These are phyloP conservation scores for Pilophorus perplexus DNA, from an alignment of 2,888 invertebrate species.

Conservation along the genomic window DNA sequence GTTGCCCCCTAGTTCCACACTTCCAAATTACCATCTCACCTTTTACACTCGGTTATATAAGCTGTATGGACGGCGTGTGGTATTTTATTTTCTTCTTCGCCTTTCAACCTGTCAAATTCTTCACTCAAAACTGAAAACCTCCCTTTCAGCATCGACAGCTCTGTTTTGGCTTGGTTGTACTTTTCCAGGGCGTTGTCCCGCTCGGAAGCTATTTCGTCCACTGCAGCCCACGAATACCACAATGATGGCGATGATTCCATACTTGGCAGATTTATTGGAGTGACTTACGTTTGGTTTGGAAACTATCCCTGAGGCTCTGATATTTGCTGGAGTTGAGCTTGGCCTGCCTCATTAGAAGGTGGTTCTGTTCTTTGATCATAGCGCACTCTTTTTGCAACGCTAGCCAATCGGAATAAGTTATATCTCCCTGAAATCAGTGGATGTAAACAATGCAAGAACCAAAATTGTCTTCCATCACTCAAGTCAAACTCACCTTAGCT, in stretches of 20 bases:
- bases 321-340: slow-evolving; percentile 55
- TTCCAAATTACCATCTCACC: slow-evolving; percentile 52
- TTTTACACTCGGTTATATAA: slow-evolving; percentile 70
- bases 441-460: slow-evolving; percentile 1
- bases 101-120: slow-evolving; percentile 57
- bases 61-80: slow-evolving; percentile 65
- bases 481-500: slow-evolving; percentile 50
- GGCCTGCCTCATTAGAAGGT: slow-evolving; percentile 62
- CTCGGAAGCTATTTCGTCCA: slow-evolving; percentile 56
- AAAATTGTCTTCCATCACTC: background rate
- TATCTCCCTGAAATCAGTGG: slow-evolving; percentile 50
- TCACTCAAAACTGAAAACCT: slow-evolving; percentile 60
- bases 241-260: no score
- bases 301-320: slow-evolving; percentile 45
- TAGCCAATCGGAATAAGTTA: slow-evolving; percentile 51
- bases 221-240: slow-evolving; percentile 44
- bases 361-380: slow-evolving; percentile 53
- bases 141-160: slow-evolving; percentile 60
- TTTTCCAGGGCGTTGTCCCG: slow-evolving; percentile 66
- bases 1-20: background rate
- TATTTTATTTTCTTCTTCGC: slow-evolving; percentile 58
- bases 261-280: background rate
- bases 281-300: slow-evolving; percentile 47
- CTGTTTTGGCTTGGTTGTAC: slow-evolving; percentile 59
- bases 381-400: slow-evolving; percentile 51